phyloP scores from a whole-genome alignment of 2,113 vertebrate genomes.

The Nothoprocta perdicaria region DNA sequence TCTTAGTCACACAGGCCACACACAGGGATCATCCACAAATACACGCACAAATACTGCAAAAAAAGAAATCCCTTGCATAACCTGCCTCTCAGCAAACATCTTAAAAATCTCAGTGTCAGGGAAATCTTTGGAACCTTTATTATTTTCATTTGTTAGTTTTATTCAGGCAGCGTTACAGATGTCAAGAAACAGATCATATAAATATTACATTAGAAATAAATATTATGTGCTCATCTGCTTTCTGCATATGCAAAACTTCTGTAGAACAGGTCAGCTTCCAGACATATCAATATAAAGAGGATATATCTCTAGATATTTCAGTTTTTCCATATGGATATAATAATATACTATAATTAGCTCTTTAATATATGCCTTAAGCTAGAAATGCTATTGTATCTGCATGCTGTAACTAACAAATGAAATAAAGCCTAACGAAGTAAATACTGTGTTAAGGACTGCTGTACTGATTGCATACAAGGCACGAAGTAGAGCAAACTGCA shows the following conservation, averaged over 20 bases:
- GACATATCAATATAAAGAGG: not conserved
- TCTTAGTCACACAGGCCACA: constrained; percentile 70
- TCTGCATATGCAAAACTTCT: not conserved
- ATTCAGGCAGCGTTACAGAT: not conserved
- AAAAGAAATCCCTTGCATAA: constrained; percentile 65
- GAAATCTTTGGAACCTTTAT: not conserved
- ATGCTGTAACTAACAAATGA: not conserved
- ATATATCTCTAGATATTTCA: not conserved
- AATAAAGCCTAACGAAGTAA: not conserved
- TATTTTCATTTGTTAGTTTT: not conserved
- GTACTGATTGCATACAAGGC: fast-evolving
- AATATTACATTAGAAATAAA: not conserved
- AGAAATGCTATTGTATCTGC: not conserved
- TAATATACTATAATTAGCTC: not conserved
- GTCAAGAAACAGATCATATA: not conserved
- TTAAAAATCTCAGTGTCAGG: constrained; percentile 18
- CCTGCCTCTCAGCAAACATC: constrained; percentile 62
- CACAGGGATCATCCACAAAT: constrained; percentile 11
- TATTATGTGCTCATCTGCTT: not conserved
- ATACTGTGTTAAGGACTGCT: not conserved
- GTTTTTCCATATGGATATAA: not conserved
- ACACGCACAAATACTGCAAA: constrained; percentile 43
- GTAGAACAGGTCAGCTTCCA: not conserved
- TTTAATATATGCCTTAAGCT: not conserved
- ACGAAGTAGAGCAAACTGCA: not conserved